Conservation (phyloP, 2,113 vertebrate genomes). For the Clinocottus analis region DNA sequence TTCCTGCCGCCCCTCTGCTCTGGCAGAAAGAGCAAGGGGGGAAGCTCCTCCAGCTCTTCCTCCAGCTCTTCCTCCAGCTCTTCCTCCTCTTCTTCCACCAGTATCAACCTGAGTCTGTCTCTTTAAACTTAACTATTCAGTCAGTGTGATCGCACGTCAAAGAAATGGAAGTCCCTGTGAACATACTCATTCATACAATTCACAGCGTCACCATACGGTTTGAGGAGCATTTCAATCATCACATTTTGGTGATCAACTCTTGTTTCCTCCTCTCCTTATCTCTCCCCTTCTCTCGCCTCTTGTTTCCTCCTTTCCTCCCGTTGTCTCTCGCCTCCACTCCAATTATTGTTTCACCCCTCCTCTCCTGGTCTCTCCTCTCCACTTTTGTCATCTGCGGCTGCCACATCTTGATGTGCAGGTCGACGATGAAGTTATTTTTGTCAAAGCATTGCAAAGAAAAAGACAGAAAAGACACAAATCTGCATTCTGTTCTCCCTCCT, state of each 20-base stretch:
- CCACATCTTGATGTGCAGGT: not conserved
- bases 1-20: conserved; percentile 17
- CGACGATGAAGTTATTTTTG: not conserved
- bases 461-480: conserved; percentile 7
- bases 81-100: not conserved
- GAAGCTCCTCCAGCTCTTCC: conserved; percentile 16
- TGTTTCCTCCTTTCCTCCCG: too few relatives aligned
- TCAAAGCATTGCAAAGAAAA: not conserved
- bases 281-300: too few relatives aligned
- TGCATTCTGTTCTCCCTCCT: conserved; percentile 22
- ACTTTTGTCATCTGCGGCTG: not conserved
- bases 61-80: conserved; percentile 4
- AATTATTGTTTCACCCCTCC: too few relatives aligned
- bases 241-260: too few relatives aligned
- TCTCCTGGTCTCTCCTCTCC: too few relatives aligned
- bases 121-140: too few relatives aligned
- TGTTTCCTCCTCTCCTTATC: not conserved
- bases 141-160: too few relatives aligned
- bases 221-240: too few relatives aligned
- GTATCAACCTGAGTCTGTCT: not conserved
- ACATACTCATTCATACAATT: too few relatives aligned
- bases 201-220: too few relatives aligned
- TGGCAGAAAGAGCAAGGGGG: not conserved
- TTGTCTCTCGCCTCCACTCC: too few relatives aligned
- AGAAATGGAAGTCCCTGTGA: too few relatives aligned